Conservation (phyloP, 2,113 vertebrate species). For the Malurus melanocephalus region DNA sequence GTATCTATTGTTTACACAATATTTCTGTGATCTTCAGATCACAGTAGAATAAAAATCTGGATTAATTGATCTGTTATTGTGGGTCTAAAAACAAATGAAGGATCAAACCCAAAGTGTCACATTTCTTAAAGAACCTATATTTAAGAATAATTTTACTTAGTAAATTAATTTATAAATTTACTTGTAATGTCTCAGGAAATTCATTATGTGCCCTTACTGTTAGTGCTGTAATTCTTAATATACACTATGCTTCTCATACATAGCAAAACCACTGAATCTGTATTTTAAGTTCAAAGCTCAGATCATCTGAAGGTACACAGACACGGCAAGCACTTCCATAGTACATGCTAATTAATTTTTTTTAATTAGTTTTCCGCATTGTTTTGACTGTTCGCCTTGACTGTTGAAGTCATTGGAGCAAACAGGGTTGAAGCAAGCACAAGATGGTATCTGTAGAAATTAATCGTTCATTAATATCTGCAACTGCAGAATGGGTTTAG, state of each 20-base stretch:
- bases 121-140: not conserved
- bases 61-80: not conserved
- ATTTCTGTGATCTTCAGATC: not conserved
- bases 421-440: not conserved
- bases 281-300: not conserved
- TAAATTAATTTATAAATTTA: not conserved
- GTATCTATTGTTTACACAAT: not conserved
- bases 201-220: not conserved
- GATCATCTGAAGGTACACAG: not conserved
- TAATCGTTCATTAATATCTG: not conserved
- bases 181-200: not conserved
- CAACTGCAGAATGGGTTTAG: not conserved
- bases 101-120: not conserved
- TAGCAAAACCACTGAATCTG: not conserved
- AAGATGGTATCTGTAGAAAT: not conserved
- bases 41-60: not conserved
- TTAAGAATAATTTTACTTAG: not conserved
- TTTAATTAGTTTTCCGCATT: not conserved
- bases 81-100: not conserved
- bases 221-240: not conserved
- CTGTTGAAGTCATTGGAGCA: not conserved
- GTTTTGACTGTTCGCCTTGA: not conserved
- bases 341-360: not conserved
- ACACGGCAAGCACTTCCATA: not conserved
- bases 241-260: accelerated